These are phyloP conservation scores for Drosophila kuntzei DNA, from an alignment of 2,888 invertebrate species.

Conservation along the genomic window DNA sequence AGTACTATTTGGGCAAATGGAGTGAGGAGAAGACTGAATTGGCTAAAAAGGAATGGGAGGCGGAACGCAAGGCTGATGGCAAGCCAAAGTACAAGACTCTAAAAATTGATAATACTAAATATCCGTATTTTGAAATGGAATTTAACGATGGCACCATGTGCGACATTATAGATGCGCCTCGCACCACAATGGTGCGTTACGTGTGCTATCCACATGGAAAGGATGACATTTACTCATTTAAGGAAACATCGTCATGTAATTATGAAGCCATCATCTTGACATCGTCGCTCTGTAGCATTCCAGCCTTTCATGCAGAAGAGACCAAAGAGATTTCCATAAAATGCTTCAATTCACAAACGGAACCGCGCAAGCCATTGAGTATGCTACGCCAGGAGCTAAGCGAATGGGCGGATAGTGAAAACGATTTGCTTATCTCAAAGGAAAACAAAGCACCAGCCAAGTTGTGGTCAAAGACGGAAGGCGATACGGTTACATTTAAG, in stretches of 20 bases:
- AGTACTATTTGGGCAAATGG: conserved; percentile 94
- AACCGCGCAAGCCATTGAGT: conserved; percentile 90
- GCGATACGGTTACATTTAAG: conserved; percentile 70
- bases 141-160: conserved; percentile 96
- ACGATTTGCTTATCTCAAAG: conserved; percentile 85
- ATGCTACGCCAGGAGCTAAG: conserved; percentile 90
- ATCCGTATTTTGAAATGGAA: conserved; percentile 95
- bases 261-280: conserved; percentile 97
- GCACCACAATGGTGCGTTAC: conserved; percentile 93
- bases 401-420: conserved; percentile 87
- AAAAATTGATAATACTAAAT: conserved; percentile 94
- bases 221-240: conserved; percentile 96
- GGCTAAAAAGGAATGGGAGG: conserved; percentile 86
- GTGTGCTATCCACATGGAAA: conserved; percentile 95
- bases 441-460: conserved; percentile 81
- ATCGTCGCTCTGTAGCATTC: conserved; percentile 94
- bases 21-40: conserved; percentile 88
- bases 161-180: conserved; percentile 94
- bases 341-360: conserved; percentile 89
- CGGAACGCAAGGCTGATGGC: conserved; percentile 86
- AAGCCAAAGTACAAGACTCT: conserved; percentile 87
- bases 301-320: conserved; percentile 93
- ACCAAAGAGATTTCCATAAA: conserved; percentile 91
- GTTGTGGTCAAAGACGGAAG: conserved; percentile 64
- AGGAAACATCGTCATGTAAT: conserved; percentile 97